These are phyloP conservation scores for Drosophila ambigua DNA, from an alignment of 1,140 invertebrate genomes.

Conservation along the genomic window DNA sequence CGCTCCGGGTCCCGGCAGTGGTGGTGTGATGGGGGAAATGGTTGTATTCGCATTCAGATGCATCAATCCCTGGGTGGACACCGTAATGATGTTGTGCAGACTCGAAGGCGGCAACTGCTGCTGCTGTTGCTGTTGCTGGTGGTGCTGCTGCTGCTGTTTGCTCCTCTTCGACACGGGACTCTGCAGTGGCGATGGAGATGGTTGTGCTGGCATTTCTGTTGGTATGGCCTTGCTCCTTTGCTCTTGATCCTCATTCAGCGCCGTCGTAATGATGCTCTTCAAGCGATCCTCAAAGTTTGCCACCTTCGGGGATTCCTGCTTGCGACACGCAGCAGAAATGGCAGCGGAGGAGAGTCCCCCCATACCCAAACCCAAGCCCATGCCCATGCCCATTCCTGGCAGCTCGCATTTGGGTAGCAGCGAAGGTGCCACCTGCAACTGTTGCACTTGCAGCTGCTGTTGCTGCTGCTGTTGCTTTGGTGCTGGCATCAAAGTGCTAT, in stretches of 20 bases:
- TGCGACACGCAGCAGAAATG: constrained; percentile 32
- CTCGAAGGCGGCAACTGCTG: constrained; percentile 47
- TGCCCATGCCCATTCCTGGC: constrained; percentile 12
- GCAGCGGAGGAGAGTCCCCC: constrained; percentile 9
- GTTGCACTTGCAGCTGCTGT: constrained; percentile 9
- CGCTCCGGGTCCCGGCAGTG: constrained; percentile 64
- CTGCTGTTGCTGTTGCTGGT: constrained; percentile 18
- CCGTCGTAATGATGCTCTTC: constrained; percentile 95
- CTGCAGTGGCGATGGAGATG: constrained; percentile 50
- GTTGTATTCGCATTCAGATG: constrained; percentile 80
- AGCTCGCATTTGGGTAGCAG: constrained; percentile 64
- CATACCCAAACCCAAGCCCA: too few species aligned
- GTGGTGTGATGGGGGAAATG: constrained; percentile 83
- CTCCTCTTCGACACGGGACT: constrained; percentile 72
- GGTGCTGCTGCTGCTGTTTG: constrained; percentile 70
- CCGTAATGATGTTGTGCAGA: constrained; percentile 77
- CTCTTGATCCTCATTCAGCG: constrained; percentile 92
- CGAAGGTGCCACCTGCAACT: constrained; percentile 14
- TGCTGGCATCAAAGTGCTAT: constrained; percentile 81
- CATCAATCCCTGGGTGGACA: constrained; percentile 79
- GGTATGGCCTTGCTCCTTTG: constrained; percentile 84
- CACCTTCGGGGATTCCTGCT: constrained; percentile 90
- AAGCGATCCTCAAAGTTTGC: constrained; percentile 95
- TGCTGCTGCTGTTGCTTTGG: constrained; percentile 63
- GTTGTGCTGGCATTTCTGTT: constrained; percentile 23